These are phyloP conservation scores for Eurytoma californica DNA, from an alignment of 2,888 invertebrate species.

Conservation along the genomic window DNA sequence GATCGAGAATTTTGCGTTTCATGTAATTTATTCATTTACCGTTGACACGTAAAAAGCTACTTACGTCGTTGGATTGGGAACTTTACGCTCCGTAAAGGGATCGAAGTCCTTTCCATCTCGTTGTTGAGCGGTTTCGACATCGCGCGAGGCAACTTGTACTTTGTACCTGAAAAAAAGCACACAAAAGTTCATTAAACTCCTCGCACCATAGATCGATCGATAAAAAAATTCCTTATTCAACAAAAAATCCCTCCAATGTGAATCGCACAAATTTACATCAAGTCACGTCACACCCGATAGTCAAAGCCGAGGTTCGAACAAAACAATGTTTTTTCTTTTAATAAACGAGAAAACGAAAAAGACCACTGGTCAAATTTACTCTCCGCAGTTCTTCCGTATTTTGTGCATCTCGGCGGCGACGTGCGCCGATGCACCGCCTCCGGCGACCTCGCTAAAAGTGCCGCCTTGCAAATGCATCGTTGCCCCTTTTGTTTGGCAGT, in stretches of 20 bases:
- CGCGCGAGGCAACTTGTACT: conserved; percentile 77
- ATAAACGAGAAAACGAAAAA: too few species aligned
- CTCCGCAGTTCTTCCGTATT: too few species aligned
- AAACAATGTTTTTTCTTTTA: too few species aligned
- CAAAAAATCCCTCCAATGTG: neutral
- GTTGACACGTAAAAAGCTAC: conserved; percentile 68
- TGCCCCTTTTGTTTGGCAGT: too few species aligned
- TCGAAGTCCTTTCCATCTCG: conserved; percentile 79
- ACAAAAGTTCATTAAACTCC: too few species aligned
- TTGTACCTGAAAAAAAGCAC: conserved; percentile 77
- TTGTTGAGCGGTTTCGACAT: conserved; percentile 78
- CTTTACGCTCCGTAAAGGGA: conserved; percentile 84
- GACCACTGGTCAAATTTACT: too few species aligned
- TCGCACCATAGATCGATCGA: conserved; percentile 15
- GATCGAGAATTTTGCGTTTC: too few species aligned
- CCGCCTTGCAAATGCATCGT: too few species aligned
- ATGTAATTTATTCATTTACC: too few species aligned
- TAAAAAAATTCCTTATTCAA: conserved; percentile 20
- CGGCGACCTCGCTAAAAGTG: too few species aligned
- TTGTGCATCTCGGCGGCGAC: too few species aligned
- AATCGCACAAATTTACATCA: neutral
- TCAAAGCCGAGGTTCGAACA: neutral
- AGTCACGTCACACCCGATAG: neutral
- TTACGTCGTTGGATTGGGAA: conserved; percentile 89
- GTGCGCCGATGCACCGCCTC: too few species aligned